phyloP scores from a whole-genome alignment of 2,888 invertebrate genomes.

The Diarsia mendica region DNA sequence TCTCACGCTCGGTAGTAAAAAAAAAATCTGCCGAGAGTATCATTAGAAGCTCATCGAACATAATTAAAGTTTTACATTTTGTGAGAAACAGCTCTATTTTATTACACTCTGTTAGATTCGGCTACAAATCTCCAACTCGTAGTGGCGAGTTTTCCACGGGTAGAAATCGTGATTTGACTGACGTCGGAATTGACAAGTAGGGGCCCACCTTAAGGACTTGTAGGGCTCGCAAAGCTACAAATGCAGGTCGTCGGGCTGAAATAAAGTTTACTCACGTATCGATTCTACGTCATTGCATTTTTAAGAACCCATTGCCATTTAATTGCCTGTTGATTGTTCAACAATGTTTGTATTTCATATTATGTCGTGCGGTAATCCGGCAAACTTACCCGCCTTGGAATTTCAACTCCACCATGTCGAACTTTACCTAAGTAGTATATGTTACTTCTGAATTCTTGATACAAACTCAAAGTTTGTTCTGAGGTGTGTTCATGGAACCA shows the following conservation, averaged over 20 bases:
- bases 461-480: not conserved
- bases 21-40: not conserved
- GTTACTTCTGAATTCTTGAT: not conserved
- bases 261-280: not conserved
- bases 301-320: not conserved
- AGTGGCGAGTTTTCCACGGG: slow-evolving; percentile 9
- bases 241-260: not conserved
- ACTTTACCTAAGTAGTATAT: slow-evolving; percentile 9
- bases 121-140: not conserved
- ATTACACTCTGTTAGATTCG: not conserved
- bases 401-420: not conserved
- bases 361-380: not conserved
- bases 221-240: slow-evolving; percentile 2
- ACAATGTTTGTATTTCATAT: not conserved
- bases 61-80: not conserved
- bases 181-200: not conserved
- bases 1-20: not conserved
- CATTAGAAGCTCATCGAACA: not conserved
- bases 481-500: not conserved
- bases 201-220: not conserved
- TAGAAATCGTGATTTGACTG: not conserved
- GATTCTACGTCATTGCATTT: not conserved
- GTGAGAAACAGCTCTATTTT: not conserved
- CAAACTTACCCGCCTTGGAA: not conserved
- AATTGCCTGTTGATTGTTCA: not conserved